Evolutionary conservation across 2,888 invertebrate species (phyloP), one percentile per base, ranked within the genome.

Genomic region (Drosophila mayaguana): DNA sequence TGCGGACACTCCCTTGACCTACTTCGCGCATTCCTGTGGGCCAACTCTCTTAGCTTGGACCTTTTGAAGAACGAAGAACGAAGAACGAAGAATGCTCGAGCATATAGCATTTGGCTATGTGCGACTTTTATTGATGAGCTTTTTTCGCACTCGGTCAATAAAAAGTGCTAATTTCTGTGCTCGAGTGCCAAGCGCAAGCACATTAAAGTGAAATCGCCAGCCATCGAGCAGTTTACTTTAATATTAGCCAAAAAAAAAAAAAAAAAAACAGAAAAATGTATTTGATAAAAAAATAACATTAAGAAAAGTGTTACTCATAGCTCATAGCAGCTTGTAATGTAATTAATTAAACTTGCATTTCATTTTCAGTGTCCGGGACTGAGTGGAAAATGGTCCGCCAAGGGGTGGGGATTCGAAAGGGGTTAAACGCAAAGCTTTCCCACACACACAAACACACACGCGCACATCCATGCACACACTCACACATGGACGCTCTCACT

Each of bases 281-380:
- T 11, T 2, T 32, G 11, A 32, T 32, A 32, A 32, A 2, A 22
- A 60, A 51, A 54, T 16, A 53, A 1, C 48, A 51, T 50, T 48
- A 48, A n/a, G 36, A 63, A 56, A 74, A 71, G 50, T 63, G 61
- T 64, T 61, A 62, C 46, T 72, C 60, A 63, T 63, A 64, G 66
- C 65, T 71, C 43, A n/a, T 69, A 76, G 71, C 83, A 72, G 66
- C 46, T 64, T 78, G 74, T 74, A 87, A 71, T 86, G 84, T 79
- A 81, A 87, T 89, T 89, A 84, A 84, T 65, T 76, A 75, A 74
- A 71, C 62, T 87, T 74, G 71, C 84, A 77, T 89, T 84, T 84
- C 81, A 84, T 89, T 84, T 89, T 84, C 84, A 89, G 72, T 84
- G 89, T 84, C 84, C 84, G 84, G 84, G 84, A 84, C 70, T 66